Percentiles rank a stretch among this genome's conserved stretches.
phyloP scores from a whole-genome alignment of 2,797 vertebrate genomes.

The Pipistrellus pygmaeus region DNA sequence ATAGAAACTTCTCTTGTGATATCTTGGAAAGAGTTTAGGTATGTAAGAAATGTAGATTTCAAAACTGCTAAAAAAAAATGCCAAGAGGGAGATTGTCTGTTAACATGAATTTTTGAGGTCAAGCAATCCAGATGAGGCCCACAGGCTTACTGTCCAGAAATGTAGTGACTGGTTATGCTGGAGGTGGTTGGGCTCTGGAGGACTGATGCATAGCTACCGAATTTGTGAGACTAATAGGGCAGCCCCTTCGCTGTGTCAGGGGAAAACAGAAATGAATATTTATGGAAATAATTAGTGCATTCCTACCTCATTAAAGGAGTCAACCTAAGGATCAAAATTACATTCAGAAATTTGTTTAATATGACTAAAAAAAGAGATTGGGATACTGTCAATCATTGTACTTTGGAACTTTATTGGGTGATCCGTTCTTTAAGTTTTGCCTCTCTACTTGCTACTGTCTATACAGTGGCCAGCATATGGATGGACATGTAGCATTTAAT shows the following conservation, averaged over 20 bases:
- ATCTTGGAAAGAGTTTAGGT: background rate
- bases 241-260: background rate
- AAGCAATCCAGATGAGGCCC: background rate
- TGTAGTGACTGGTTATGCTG: background rate
- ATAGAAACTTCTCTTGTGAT: background rate
- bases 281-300: background rate
- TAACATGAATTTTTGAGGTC: slow-evolving; percentile 21
- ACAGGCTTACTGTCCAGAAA: slow-evolving; percentile 1
- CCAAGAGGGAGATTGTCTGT: background rate
- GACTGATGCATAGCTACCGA: background rate
- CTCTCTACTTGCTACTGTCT: background rate
- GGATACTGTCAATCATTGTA: background rate
- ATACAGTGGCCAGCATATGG: background rate
- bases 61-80: background rate
- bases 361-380: background rate
- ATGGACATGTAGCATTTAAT: background rate
- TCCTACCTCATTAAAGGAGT: slow-evolving; percentile 29
- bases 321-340: background rate
- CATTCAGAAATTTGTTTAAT: background rate
- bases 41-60: background rate
- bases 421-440: background rate
- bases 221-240: background rate
- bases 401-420: slow-evolving; percentile 9
- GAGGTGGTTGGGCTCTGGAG: background rate
- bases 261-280: slow-evolving; percentile 11